Base-by-base conservation (phyloP, 2,888 invertebrate genomes). In the Brenthis hecate region DNA sequence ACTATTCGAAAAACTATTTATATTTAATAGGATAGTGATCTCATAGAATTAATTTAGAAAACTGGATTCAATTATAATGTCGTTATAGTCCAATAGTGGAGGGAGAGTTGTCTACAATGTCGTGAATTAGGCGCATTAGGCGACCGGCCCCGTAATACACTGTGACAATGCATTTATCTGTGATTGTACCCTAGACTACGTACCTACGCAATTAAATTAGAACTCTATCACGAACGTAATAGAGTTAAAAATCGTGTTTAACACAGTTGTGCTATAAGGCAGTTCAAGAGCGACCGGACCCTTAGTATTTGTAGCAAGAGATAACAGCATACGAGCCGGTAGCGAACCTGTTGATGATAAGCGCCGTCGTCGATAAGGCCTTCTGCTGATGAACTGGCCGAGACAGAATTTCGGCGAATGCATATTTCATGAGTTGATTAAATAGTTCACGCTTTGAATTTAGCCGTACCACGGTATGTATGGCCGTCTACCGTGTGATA, bases 311-410 rank as follows among this genome's bases (percentile, higher is more conserved):
- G 92, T 89, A 91, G 91, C 85, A 84, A 86, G 91, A 91, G 92
- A 92, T 92, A 92, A 90, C 89, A 88, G 86, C 86, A 84, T 82
- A 88, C 87, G 87, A 90, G 89, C 88, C 84, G 89, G 88, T 81
- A 85, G 85, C 84, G 81, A 84, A 92, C 92, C 92, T 92, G 92
- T 92, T 92, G 92, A 92, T 92, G 92, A 92, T 92, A 91, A 92
- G 92, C 85, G 85, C 82, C 88, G 86, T 88, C 89, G 86, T 88
- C 88, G 91, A 91, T 91, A 91, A 91, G 89, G 85, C 86, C 81
- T 75, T 78, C 80, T 76, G 77, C 87, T 91, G 91, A 91, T 88
- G 90, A 90, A 91, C 87, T 87, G 86, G 85, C 85, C 81, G 81
- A 84, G 84, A 82, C 87, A 81, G 89, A 89, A 91, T 90, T 91